These are phyloP conservation scores for Brevimyrus niger DNA, from an alignment of 2,113 vertebrate species.

Conservation along the genomic window DNA sequence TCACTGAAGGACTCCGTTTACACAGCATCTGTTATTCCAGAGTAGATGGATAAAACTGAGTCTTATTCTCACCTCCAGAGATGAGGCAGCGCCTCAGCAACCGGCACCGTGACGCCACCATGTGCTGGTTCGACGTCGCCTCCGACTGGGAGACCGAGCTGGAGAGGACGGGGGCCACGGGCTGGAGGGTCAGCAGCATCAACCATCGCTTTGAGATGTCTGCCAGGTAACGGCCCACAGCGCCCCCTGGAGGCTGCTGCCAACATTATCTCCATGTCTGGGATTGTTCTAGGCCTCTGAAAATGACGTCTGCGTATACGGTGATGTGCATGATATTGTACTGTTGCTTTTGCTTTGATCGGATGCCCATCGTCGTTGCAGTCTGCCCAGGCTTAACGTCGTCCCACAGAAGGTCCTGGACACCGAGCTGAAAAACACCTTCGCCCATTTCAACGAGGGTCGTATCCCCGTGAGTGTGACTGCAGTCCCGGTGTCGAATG, in stretches of 20 bases:
- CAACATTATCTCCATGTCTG: neutral
- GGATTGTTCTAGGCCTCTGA: neutral
- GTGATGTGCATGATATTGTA: neutral
- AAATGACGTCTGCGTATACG: neutral
- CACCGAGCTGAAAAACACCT: conserved; percentile 79
- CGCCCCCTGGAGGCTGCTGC: neutral
- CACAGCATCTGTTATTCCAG: neutral
- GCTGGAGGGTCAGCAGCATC: conserved; percentile 83
- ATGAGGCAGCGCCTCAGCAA: conserved; percentile 71
- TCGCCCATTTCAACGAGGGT: conserved; percentile 79
- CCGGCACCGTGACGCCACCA: conserved; percentile 49
- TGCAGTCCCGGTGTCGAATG: neutral
- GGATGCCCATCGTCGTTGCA: conserved; percentile 32
- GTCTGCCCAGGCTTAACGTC: conserved; percentile 75
- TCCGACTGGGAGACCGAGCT: conserved; percentile 83
- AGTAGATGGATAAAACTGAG: neutral
- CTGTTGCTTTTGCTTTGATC: neutral
- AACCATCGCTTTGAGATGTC: conserved; percentile 91
- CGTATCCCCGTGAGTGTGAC: conserved; percentile 79
- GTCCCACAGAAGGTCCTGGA: conserved; percentile 80
- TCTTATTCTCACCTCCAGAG: conserved; percentile 40
- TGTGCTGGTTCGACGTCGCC: conserved; percentile 69
- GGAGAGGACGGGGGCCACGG: conserved; percentile 58
- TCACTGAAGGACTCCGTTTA: neutral
- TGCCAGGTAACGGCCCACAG: conserved; percentile 67